phyloP scores from a whole-genome alignment of 2,797 vertebrate species.

The Remorina albescens region DNA sequence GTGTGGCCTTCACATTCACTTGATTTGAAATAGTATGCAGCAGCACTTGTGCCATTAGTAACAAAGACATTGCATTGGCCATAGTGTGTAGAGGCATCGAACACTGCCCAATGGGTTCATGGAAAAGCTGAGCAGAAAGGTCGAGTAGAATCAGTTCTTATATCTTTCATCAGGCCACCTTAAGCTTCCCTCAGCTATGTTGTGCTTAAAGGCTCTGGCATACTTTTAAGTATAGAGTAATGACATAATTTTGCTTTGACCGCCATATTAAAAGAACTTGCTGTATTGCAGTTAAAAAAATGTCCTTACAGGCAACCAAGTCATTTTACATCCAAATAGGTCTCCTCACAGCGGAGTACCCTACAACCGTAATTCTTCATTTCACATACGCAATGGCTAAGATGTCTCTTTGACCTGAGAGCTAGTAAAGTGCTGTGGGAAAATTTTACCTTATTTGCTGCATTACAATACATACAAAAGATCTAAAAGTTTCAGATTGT shows the following conservation, averaged over 20 bases:
- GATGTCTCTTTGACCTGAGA: constrained; percentile 37
- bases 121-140: constrained; percentile 33
- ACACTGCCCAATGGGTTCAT: neutral
- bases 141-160: constrained; percentile 45
- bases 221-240: constrained; percentile 35
- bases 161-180: constrained; percentile 44
- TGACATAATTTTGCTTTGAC: constrained; percentile 47
- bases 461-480: constrained; percentile 11
- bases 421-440: constrained; percentile 12
- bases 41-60: neutral
- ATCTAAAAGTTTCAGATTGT: neutral
- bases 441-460: constrained; percentile 22
- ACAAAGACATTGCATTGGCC: neutral
- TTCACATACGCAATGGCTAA: constrained; percentile 26
- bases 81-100: neutral
- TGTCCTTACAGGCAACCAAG: constrained; percentile 9
- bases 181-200: constrained; percentile 16
- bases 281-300: constrained; percentile 16
- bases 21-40: constrained; percentile 5
- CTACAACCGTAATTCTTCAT: constrained; percentile 42
- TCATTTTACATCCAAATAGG: constrained; percentile 32
- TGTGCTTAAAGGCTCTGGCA: constrained; percentile 29
- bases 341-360: constrained; percentile 23
- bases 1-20: neutral
- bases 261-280: constrained; percentile 34